Evolutionary conservation across 1,140 invertebrate species (phyloP), one percentile per base, ranked within the genome.

Genomic region (Drosophila yakuba): DNA sequence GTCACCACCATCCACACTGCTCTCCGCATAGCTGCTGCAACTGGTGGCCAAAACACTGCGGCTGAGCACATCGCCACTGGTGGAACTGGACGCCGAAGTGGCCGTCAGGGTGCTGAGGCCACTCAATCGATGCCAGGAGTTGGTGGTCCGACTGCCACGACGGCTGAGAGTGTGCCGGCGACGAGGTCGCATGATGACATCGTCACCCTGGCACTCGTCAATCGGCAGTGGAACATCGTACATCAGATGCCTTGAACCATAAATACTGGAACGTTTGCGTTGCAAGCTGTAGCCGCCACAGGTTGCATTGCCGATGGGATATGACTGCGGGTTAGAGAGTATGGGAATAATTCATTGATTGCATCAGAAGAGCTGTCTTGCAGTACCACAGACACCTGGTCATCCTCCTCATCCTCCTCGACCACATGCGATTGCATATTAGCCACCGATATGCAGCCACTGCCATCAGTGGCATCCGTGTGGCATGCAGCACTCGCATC

Each of bases 161-260:
- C 85, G 81, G 10, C 73, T 75, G 2, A 74, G 25, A 3, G 74
- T 52, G 2, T 55, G 50, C 1, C 83, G 67, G 2, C 88, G 84
- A 4, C 90, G 79, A n/a, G 90, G 85, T 4, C 89, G 72, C 74
- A 92, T 72, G 11, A 91, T 82, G 0, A 92, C 85, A 61, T 89
- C 89, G 15, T 92, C 91, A 4, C 75, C 89, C 39, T 93, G 93
- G 72, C 94, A 95, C 73, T 95, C 95, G 59, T 95, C 95, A 8
- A 93, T 94, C 3, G 95, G 94, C 14, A 95, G 82, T 11, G 94
- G 94, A 25, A 95, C 92, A 76, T 95, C 95, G 64, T 95, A 94
- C 17, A 94, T 94, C 43, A 95, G 93, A 76, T 95, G 94, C 20
- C 94, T 92, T 0, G 94, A 95, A 0, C 94, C 93, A 25, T 93